Conservation (phyloP, 1,140 invertebrate species). For the Atta colombica region DNA sequence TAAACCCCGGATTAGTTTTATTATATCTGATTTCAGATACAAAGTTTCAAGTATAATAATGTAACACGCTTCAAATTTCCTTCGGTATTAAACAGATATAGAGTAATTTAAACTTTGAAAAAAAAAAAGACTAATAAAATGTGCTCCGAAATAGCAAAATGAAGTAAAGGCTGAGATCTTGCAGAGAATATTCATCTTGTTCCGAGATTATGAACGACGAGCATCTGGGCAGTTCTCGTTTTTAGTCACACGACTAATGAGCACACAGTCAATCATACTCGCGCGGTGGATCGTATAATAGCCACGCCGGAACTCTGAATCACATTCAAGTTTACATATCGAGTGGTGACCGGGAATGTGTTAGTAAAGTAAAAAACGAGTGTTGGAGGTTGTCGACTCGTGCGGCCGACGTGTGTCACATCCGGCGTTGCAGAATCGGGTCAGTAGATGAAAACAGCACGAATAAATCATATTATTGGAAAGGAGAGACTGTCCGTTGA, state of each 20-base stretch:
- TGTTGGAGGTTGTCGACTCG: conserved; percentile 46
- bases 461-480: conserved; percentile 62
- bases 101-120: not conserved
- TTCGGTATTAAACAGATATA: conserved; percentile 3
- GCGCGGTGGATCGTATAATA: conserved; percentile 31
- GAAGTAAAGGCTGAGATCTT: not conserved
- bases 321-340: conserved; percentile 41
- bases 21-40: not conserved
- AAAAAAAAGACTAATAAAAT: not conserved
- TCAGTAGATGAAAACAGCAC: conserved; percentile 62
- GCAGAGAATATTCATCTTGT: conserved; percentile 37
- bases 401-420: conserved; percentile 33
- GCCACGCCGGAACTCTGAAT: conserved; percentile 22
- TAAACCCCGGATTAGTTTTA: no score
- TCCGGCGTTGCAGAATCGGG: conserved; percentile 58
- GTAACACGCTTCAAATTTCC: not conserved
- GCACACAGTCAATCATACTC: conserved; percentile 29
- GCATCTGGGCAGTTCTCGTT: conserved; percentile 6
- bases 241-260: conserved; percentile 38
- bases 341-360: not conserved
- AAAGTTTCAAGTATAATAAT: conserved; percentile 6
- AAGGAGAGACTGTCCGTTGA: conserved; percentile 48
- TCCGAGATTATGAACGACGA: conserved; percentile 9
- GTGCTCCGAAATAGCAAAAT: not conserved
- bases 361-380: not conserved